Evolutionary conservation across 2,797 vertebrate species (phyloP), one percentile per base, ranked within the genome.

Genomic region (Cheirogaleus major): DNA sequence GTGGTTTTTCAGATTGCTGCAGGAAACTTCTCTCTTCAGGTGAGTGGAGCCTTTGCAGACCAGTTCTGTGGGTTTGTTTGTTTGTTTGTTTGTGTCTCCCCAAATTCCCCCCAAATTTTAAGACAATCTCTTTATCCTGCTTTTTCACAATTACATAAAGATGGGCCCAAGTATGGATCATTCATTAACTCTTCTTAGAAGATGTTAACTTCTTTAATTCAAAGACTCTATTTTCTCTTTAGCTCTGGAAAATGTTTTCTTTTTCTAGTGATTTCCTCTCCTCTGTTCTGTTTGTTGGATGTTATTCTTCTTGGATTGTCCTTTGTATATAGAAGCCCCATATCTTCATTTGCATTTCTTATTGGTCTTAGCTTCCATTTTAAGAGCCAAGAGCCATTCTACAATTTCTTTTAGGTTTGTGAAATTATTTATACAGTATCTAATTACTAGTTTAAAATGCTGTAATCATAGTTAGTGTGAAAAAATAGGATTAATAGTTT

Each of bases 1-100:
- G 99, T 97, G 99, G 99, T 93, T 99, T 99, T 98, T 99, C 99
- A 72, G 99, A 99, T 99, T 99, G 99, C 99, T 99, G 99, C 98
- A 99, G 99, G 98, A 99, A 99, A 97, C 99, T 99, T 65, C 99
- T 99, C 97, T 99, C 99, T 92, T 99, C 99, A 98, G 99, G 99
- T 99, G 98, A 96, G 98, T 92, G 52, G 35, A 72, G 48, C 50
- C 45, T 70, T 94, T 12, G 48, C 17, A 95, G 14, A 63, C 38
- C 7, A 18, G 5, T 81, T 4, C 23, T 59, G 23, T 59, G 57
- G 10, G 22, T 59, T 57, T 7, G 55, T 57, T 17, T 63, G 61
- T 23, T 57, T 32, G 27, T 17, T 52, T 23, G 63, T 27, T 41
- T 63, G 45, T 57, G 1, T 88, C 22, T 87, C 30, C 25, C 35